Conservation (phyloP, 64 coral and sea anemone species). For the Dendronephthya gigantea region DNA sequence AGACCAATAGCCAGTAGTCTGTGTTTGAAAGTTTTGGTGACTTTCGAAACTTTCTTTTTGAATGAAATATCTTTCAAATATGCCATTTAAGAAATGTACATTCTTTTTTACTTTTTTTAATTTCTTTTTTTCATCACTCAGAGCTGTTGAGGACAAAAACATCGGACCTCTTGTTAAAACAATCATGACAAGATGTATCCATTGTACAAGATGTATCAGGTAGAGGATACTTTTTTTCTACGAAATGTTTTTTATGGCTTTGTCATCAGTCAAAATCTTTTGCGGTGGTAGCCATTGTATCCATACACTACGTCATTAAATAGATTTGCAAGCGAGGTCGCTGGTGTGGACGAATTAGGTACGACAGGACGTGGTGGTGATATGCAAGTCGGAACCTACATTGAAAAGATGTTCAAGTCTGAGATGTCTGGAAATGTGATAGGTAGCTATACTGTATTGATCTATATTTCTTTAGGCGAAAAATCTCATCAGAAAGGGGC, state of each 20-base stretch:
- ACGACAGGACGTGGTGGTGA: slow-evolving; percentile 91
- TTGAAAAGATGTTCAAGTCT: slow-evolving; percentile 99
- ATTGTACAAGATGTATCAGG: slow-evolving; percentile 98
- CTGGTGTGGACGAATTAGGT: slow-evolving; percentile 90
- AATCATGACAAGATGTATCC: slow-evolving; percentile 98
- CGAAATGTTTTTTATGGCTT: no score
- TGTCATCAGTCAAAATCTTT: no score
- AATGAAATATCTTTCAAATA: no score
- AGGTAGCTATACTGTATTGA: slow-evolving; percentile 47
- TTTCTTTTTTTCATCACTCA: not conserved
- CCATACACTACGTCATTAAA: not conserved
- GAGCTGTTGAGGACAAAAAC: slow-evolving; percentile 99
- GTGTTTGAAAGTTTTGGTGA: no score
- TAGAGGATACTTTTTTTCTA: not conserved
- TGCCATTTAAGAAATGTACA: no score
- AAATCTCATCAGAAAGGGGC: no score
- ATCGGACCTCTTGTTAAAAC: slow-evolving; percentile 90
- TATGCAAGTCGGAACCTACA: slow-evolving; percentile 98
- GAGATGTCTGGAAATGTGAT: slow-evolving; percentile 97
- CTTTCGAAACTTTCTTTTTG: no score
- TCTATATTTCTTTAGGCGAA: no score
- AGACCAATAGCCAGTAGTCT: no score
- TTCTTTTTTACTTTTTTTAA: not conserved
- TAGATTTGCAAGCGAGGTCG: slow-evolving; percentile 98
- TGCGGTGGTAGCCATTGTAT: not conserved